These are phyloP conservation scores for Ophion slaviceki DNA, from an alignment of 2,888 invertebrate species.

Conservation along the genomic window DNA sequence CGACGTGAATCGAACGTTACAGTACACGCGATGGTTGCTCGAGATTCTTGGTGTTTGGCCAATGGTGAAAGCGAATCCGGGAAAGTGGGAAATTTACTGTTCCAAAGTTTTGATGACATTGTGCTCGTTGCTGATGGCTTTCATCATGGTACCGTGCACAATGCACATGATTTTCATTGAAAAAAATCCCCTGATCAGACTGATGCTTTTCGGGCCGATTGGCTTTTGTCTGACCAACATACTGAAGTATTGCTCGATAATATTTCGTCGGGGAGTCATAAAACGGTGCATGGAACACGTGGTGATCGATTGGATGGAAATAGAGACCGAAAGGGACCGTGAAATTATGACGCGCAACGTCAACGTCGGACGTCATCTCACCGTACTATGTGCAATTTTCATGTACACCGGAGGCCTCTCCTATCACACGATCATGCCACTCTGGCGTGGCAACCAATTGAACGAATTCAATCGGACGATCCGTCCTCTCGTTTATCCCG, in stretches of 20 bases:
- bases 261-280: constrained; percentile 43
- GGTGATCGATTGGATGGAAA: constrained; percentile 66
- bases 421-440: constrained; percentile 69
- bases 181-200: constrained; percentile 37
- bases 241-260: constrained; percentile 53
- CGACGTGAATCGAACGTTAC: constrained; percentile 22
- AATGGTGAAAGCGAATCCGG: constrained; percentile 41
- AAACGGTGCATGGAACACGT: constrained; percentile 64
- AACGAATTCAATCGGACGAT: constrained; percentile 59
- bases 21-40: constrained; percentile 43
- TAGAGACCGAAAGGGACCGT: constrained; percentile 50
- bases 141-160: constrained; percentile 47
- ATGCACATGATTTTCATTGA: constrained; percentile 51
- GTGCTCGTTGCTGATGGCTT: constrained; percentile 45
- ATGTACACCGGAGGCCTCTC: constrained; percentile 72
- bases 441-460: constrained; percentile 56
- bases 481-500: constrained; percentile 65
- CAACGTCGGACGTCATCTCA: constrained; percentile 64
- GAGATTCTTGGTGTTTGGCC: constrained; percentile 55
- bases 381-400: constrained; percentile 65
- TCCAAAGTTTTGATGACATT: constrained; percentile 42
- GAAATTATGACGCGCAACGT: constrained; percentile 69
- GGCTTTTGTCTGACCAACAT: constrained; percentile 56
- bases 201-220: constrained; percentile 57
- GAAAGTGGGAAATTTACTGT: constrained; percentile 9